Conservation (phyloP, 1,140 invertebrate species). For the Zaprionus kolodkinae region DNA sequence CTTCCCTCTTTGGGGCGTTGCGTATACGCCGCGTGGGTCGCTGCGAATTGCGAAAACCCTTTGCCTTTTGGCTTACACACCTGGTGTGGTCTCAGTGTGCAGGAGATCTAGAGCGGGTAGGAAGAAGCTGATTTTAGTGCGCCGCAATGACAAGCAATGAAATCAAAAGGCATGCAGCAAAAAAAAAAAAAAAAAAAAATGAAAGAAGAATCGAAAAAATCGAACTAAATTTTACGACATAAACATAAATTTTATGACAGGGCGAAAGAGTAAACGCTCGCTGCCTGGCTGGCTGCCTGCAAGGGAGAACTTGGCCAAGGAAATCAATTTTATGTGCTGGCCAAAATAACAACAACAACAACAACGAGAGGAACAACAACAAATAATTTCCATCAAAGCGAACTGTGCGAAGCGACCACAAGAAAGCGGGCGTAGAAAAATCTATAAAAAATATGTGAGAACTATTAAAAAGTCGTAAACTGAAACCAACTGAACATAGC, state of each 20-base stretch:
- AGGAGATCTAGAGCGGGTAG: background rate
- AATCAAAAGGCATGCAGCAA: conserved; percentile 54
- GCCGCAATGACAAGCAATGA: conserved; percentile 51
- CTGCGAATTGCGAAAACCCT: conserved; percentile 32
- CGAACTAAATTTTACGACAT: conserved; percentile 82
- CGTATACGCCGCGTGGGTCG: conserved; percentile 40
- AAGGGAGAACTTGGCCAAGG: conserved; percentile 34
- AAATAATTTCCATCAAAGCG: conserved; percentile 64
- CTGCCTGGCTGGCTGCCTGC: background rate
- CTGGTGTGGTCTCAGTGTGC: conserved; percentile 44
- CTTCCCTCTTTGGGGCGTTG: conserved; percentile 35
- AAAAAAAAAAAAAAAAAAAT: conserved; percentile 17
- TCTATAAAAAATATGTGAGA: conserved; percentile 83
- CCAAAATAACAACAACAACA: conserved; percentile 68
- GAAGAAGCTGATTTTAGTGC: conserved; percentile 27
- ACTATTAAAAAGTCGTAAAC: conserved; percentile 84
- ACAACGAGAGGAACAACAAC: conserved; percentile 46
- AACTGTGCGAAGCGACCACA: conserved; percentile 31
- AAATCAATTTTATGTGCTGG: conserved; percentile 84
- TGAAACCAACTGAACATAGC: conserved; percentile 44
- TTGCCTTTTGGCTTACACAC: conserved; percentile 24
- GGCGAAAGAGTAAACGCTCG: conserved; percentile 50
- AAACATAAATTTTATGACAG: conserved; percentile 84
- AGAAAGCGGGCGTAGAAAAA: conserved; percentile 59
- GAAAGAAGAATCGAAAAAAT: conserved; percentile 52